Evolutionary conservation across 2,113 vertebrate genomes (phyloP).

Genomic region (Pseudorectes ferrugineus): DNA sequence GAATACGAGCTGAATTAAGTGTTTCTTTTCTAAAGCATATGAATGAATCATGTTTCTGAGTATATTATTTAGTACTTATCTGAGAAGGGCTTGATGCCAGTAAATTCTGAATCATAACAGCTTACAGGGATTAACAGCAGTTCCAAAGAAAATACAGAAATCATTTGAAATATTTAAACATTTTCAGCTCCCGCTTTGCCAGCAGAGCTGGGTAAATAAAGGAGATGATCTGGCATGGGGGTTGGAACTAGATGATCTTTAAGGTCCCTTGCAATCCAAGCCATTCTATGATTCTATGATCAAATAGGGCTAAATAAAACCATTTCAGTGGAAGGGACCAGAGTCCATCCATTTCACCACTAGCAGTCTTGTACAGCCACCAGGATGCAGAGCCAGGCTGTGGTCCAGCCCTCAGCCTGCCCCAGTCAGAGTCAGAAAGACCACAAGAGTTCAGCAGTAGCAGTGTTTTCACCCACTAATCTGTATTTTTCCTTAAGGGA

Average conservation of each 20-base stretch:
- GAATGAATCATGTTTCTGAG: constrained; percentile 48
- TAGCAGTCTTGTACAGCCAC: not conserved
- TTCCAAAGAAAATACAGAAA: constrained; percentile 41
- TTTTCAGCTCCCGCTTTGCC: constrained; percentile 10
- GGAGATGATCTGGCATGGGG: not conserved
- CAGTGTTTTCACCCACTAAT: not conserved
- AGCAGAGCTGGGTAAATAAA: not conserved
- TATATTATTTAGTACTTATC: constrained; percentile 33
- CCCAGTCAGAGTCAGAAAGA: not conserved
- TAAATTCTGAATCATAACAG: constrained; percentile 35
- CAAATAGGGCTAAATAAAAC: not conserved
- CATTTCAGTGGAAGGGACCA: not conserved
- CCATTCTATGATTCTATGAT: not conserved
- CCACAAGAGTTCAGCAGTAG: not conserved
- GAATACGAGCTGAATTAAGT: too few species aligned
- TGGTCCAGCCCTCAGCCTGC: not conserved
- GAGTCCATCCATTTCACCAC: not conserved
- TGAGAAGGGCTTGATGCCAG: constrained; percentile 33
- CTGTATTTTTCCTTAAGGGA: not conserved
- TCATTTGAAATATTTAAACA: constrained; percentile 37
- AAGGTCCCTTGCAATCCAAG: not conserved
- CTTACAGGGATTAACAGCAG: constrained; percentile 41
- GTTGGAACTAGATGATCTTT: not conserved
- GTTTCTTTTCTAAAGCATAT: constrained; percentile 20
- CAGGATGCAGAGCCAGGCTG: not conserved